phyloP scores from a whole-genome alignment of 2,797 vertebrate species.

The Babyrousa celebensis region DNA sequence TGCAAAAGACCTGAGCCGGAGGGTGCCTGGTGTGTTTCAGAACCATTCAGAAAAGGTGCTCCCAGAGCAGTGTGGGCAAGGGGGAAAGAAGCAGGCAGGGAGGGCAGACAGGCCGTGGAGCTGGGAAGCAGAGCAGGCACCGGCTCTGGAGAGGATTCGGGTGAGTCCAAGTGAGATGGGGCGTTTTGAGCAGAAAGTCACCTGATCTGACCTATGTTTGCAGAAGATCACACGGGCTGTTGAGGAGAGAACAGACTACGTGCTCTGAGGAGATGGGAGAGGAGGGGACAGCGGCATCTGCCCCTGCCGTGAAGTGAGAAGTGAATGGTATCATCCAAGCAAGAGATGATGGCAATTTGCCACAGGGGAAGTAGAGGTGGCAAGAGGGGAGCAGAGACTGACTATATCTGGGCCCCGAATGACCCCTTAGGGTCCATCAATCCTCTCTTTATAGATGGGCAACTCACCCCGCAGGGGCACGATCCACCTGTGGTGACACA shows the following conservation, averaged over 20 bases:
- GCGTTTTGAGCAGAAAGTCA: neutral
- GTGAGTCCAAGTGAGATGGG: neutral
- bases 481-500: neutral
- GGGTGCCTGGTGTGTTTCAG: neutral
- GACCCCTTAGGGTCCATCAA: neutral
- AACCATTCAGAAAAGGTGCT: neutral
- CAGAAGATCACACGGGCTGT: neutral
- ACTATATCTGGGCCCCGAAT: slow-evolving; percentile 2
- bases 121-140: neutral
- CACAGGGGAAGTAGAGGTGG: neutral
- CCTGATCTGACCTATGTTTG: neutral
- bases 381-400: slow-evolving; percentile 24
- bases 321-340: slow-evolving; percentile 1
- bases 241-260: neutral
- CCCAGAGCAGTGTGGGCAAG: neutral
- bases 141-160: neutral
- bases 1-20: neutral
- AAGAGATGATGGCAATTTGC: neutral
- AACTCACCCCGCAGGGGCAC: slow-evolving; percentile 44
- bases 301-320: neutral
- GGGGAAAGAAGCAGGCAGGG: neutral
- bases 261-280: fast-evolving
- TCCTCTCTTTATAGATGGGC: slow-evolving; percentile 47
- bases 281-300: neutral
- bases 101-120: neutral